phyloP scores from a whole-genome alignment of 2,888 invertebrate species.

The Folsomia candida region DNA sequence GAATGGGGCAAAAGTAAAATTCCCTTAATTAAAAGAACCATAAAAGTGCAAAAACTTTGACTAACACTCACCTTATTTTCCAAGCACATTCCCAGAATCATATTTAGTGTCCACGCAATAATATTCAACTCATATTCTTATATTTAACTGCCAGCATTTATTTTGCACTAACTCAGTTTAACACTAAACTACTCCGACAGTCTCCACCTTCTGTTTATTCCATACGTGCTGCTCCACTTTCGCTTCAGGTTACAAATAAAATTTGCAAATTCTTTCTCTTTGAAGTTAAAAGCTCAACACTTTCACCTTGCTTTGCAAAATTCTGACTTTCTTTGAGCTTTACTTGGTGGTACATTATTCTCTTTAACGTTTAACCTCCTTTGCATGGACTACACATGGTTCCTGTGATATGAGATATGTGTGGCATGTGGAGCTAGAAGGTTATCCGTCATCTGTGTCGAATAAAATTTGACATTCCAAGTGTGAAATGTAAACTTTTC shows the following conservation, averaged over 20 bases:
- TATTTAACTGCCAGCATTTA: not conserved
- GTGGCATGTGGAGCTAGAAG: too few species aligned
- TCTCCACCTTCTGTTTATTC: not conserved
- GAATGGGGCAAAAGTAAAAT: constrained; percentile 10
- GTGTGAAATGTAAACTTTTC: constrained; percentile 13
- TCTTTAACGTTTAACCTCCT: not conserved
- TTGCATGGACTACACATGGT: too few species aligned
- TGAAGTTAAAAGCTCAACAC: not conserved
- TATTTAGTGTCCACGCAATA: not conserved
- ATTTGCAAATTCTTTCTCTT: not conserved
- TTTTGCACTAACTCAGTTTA: not conserved
- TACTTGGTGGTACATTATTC: not conserved
- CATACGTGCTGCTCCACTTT: not conserved
- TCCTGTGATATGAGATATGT: too few species aligned
- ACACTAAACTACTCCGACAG: not conserved
- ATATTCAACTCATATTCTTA: not conserved
- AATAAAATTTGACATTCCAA: constrained; percentile 3
- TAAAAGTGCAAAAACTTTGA: constrained; percentile 15
- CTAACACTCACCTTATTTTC: not conserved
- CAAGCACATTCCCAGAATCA: not conserved
- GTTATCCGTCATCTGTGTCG: constrained; percentile 4
- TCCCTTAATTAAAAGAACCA: constrained; percentile 16
- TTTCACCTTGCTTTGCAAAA: not conserved
- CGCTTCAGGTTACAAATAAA: not conserved
- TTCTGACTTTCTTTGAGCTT: not conserved